Evolutionary conservation across 2,797 vertebrate genomes (phyloP).

Genomic region (Sardinella longiceps): DNA sequence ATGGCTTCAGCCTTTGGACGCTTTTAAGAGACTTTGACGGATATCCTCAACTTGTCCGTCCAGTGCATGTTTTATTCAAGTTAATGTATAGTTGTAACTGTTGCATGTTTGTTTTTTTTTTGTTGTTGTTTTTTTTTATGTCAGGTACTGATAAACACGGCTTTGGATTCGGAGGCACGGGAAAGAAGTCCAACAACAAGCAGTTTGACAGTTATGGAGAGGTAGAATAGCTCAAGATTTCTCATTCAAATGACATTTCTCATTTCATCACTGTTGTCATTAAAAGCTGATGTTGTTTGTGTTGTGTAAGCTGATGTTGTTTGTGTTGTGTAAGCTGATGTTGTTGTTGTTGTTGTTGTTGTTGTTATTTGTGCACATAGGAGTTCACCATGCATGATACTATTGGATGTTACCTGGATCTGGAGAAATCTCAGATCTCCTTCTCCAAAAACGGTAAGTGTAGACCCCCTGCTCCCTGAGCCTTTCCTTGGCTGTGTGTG

Average conservation of each 20-base stretch:
- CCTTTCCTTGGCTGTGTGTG: not conserved
- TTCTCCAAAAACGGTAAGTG: conserved; percentile 97
- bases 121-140: not conserved
- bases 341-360: not conserved
- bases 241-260: not conserved
- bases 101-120: not conserved
- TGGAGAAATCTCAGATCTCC: conserved; percentile 85
- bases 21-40: too few relatives aligned
- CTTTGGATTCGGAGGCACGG: conserved; percentile 97
- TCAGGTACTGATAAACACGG: conserved; percentile 93
- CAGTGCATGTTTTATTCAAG: too few relatives aligned
- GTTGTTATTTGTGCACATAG: conserved; percentile 65
- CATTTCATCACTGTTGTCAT: not conserved
- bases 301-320: too few relatives aligned
- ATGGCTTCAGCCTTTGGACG: too few relatives aligned
- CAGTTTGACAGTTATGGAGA: conserved; percentile 99
- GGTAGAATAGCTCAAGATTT: conserved; percentile 67
- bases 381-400: conserved; percentile 99
- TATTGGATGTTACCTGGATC: conserved; percentile 91
- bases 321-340: too few relatives aligned
- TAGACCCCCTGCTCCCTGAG: conserved; percentile 1
- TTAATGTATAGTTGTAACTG: too few relatives aligned
- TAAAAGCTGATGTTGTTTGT: not conserved
- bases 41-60: too few relatives aligned
- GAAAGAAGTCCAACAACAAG: conserved; percentile 98